These are phyloP conservation scores for Grammomys dolichurus DNA, from an alignment of 2,113 vertebrate genomes.

Conservation along the genomic window DNA sequence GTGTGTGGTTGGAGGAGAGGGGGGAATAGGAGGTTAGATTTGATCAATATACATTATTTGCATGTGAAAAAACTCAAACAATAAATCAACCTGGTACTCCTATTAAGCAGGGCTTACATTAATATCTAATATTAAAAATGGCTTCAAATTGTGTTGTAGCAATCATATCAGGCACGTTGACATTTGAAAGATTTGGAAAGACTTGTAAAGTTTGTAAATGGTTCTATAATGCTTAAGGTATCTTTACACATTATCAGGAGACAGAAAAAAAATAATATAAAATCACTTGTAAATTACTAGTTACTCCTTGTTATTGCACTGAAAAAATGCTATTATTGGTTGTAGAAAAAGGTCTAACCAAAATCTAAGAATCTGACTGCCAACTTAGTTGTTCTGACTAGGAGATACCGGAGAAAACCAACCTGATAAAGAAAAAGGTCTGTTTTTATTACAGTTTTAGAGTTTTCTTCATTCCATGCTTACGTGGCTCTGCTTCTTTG, in stretches of 20 bases:
- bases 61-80: background rate
- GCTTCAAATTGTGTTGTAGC: background rate
- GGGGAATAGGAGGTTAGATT: background rate
- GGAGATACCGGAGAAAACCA: background rate
- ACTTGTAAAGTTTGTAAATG: background rate
- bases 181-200: background rate
- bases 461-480: background rate
- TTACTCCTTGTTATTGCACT: background rate
- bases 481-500: background rate
- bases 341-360: background rate
- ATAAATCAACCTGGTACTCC: background rate
- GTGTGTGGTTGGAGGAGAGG: too few species aligned
- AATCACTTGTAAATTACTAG: background rate
- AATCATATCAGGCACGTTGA: background rate
- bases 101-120: background rate
- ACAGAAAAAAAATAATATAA: background rate
- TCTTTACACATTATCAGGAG: background rate
- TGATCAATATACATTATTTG: background rate
- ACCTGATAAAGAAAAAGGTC: background rate
- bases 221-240: background rate
- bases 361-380: background rate
- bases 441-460: background rate
- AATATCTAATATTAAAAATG: background rate
- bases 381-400: background rate
- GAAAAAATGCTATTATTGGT: background rate